phyloP scores from a whole-genome alignment of 2,797 vertebrate genomes.

The Harpagifer antarcticus region DNA sequence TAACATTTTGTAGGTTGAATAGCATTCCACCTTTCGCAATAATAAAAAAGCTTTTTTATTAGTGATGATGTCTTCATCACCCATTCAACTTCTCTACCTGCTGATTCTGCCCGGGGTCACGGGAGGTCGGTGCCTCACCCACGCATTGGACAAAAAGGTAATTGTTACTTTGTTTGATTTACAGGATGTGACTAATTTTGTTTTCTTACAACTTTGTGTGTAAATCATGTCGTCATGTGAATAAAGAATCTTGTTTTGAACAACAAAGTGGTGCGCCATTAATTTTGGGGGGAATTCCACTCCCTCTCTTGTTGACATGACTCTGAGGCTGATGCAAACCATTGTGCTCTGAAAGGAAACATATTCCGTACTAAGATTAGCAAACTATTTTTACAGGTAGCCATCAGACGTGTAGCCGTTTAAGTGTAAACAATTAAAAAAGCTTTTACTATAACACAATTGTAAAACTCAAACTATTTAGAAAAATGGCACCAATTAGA shows the following conservation, averaged over 20 bases:
- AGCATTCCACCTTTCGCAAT: background rate
- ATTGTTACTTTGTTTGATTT: constrained; percentile 17
- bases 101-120: background rate
- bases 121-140: constrained; percentile 10
- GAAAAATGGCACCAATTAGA: constrained; percentile 3
- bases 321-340: constrained; percentile 28
- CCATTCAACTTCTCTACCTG: constrained; percentile 7
- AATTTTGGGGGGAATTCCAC: constrained; percentile 56
- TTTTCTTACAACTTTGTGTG: background rate
- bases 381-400: constrained; percentile 59
- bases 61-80: background rate
- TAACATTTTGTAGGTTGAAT: background rate
- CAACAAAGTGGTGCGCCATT: constrained; percentile 9
- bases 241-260: constrained; percentile 6
- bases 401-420: constrained; percentile 8
- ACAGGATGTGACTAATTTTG: constrained; percentile 2
- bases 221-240: constrained; percentile 12
- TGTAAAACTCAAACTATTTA: background rate
- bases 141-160: constrained; percentile 5
- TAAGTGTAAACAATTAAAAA: background rate
- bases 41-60: background rate
- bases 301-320: constrained; percentile 44
- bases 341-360: constrained; percentile 62
- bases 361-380: constrained; percentile 38
- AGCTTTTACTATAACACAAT: background rate